Conservation (phyloP, 1,140 invertebrate genomes). For the Psilanteris sp. region DNA sequence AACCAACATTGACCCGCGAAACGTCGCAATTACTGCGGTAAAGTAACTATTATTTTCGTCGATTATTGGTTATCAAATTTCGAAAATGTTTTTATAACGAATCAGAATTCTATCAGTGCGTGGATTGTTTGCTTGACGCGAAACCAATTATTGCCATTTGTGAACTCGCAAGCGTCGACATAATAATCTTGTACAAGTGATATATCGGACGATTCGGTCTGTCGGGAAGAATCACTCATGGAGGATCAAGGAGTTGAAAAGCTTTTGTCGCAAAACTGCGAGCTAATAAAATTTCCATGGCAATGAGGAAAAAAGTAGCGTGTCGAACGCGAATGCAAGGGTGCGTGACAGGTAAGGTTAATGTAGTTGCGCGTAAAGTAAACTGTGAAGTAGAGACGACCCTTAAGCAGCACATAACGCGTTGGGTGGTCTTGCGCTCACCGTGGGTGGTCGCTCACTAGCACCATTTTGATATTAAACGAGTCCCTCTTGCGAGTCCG, state of each 20-base stretch:
- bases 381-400: conserved; percentile 60
- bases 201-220: conserved; percentile 18
- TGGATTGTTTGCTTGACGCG: neutral
- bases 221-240: conserved; percentile 14
- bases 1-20: too few relatives aligned
- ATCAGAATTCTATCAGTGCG: too few relatives aligned
- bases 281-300: conserved; percentile 29
- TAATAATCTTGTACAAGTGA: conserved; percentile 13
- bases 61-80: too few relatives aligned
- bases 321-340: conserved; percentile 52
- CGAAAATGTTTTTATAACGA: too few relatives aligned
- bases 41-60: too few relatives aligned
- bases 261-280: conserved; percentile 26
- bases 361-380: conserved; percentile 59
- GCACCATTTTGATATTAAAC: conserved; percentile 76
- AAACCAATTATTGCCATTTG: too few relatives aligned
- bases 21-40: too few relatives aligned
- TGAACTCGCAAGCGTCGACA: too few relatives aligned
- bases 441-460: conserved; percentile 72
- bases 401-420: conserved; percentile 57
- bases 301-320: conserved; percentile 27
- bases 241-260: conserved; percentile 23
- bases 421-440: conserved; percentile 66
- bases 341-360: conserved; percentile 55
- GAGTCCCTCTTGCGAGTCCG: conserved; percentile 52